Percentiles rank a stretch among this genome's conserved stretches.
These are phyloP conservation scores for Hormiphora californensis DNA, from an alignment of 37 sponge, comb jelly and placozoan genomes.

Conservation along the genomic window DNA sequence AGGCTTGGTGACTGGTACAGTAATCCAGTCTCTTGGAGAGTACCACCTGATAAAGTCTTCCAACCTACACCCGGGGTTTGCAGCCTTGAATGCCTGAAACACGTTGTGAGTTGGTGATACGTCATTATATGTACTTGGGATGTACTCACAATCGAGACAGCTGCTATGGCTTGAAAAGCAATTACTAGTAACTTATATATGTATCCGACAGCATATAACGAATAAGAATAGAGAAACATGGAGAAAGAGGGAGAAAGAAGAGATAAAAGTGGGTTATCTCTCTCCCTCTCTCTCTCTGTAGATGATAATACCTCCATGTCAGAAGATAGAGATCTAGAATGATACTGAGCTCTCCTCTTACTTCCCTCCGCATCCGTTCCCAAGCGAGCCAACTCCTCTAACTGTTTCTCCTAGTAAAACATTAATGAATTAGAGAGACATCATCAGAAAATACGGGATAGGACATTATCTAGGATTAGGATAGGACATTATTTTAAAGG, in stretches of 20 bases:
- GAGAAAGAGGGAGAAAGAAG: no score
- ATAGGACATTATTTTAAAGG: no score
- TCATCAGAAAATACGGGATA: no score
- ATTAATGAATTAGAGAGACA: no score
- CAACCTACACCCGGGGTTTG: conserved; percentile 89
- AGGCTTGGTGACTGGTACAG: conserved; percentile 28
- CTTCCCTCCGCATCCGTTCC: conserved; percentile 90
- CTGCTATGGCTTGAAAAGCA: neutral
- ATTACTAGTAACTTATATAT: neutral
- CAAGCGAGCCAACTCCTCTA: conserved; percentile 65
- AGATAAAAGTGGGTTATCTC: no score
- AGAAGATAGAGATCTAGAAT: conserved; percentile 86
- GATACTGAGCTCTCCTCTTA: conserved; percentile 78
- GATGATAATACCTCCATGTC: conserved; percentile 95
- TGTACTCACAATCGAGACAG: neutral
- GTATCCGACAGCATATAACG: neutral
- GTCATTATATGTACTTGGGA: neutral
- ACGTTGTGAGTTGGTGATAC: neutral
- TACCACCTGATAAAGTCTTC: conserved; percentile 99
- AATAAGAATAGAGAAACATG: neutral
- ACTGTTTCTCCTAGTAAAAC: conserved; percentile 65
- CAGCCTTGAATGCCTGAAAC: conserved; percentile 71
- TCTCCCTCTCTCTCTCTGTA: no score
- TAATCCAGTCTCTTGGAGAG: conserved; percentile 93
- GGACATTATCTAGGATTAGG: no score